A percentile compares a stretch with the other conserved stretches of the same genome.
Conservation (phyloP, 2,797 vertebrate species). For the Neostethus bicornis region DNA sequence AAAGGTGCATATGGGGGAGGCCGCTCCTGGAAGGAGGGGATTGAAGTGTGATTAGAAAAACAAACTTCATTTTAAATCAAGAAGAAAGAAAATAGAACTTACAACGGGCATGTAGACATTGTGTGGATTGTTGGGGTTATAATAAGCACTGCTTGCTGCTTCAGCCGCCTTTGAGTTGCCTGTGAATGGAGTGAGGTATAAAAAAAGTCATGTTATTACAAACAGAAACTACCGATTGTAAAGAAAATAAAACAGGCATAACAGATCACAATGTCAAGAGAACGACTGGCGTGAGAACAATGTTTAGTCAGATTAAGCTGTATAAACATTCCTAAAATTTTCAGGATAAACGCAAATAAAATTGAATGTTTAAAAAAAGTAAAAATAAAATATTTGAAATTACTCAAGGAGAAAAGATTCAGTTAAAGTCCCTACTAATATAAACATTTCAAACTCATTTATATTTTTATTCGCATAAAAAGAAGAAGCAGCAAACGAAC, state of each 20-base stretch:
- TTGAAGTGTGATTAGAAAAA: not conserved
- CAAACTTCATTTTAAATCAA: not conserved
- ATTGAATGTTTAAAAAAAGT: too few relatives aligned
- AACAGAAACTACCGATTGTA: conserved; percentile 16
- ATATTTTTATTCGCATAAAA: too few relatives aligned
- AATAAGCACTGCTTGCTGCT: conserved; percentile 88
- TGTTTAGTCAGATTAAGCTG: conserved; percentile 33
- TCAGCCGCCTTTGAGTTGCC: conserved; percentile 86
- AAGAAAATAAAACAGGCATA: conserved; percentile 32
- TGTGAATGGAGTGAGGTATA: conserved; percentile 38
- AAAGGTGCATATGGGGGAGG: conserved; percentile 89
- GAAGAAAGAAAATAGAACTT: conserved; percentile 39
- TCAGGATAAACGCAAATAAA: conserved; percentile 27
- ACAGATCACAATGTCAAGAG: conserved; percentile 16
- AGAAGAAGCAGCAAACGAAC: conserved; percentile 48
- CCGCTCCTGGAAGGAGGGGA: conserved; percentile 77
- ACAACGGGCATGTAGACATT: conserved; percentile 94
- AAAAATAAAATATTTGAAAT: too few relatives aligned
- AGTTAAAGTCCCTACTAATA: too few relatives aligned
- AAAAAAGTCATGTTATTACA: conserved; percentile 30
- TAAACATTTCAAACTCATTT: too few relatives aligned
- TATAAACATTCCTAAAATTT: conserved; percentile 44
- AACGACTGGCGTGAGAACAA: conserved; percentile 23
- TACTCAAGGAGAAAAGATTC: too few relatives aligned
- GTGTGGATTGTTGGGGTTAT: conserved; percentile 90